phyloP scores from a whole-genome alignment of 2,797 vertebrate species.

The Lacerta bilineata region DNA sequence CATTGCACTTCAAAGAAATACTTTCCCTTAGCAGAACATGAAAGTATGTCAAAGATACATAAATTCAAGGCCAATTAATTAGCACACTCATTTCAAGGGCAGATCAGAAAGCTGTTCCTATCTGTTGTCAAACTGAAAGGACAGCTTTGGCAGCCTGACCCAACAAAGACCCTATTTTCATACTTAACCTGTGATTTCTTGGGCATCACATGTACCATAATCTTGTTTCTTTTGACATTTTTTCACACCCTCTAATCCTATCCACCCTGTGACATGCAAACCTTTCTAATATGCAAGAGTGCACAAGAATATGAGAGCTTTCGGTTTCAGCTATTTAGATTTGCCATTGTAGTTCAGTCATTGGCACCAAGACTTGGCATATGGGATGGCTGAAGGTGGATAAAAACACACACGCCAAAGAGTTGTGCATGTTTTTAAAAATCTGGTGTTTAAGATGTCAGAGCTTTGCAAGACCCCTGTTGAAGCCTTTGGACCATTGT shows the following conservation, averaged over 20 bases:
- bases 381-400: neutral
- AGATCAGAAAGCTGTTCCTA: conserved; percentile 28
- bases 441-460: neutral
- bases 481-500: neutral
- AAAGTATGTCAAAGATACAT: neutral
- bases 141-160: conserved; percentile 47
- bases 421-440: neutral
- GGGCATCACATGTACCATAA: conserved; percentile 63
- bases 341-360: neutral
- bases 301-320: neutral
- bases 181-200: conserved; percentile 54
- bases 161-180: conserved; percentile 1
- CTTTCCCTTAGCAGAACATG: neutral
- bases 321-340: conserved; percentile 24
- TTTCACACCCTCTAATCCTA: conserved; percentile 64
- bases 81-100: neutral
- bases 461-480: neutral
- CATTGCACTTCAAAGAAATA: conserved; percentile 24
- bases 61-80: conserved; percentile 8
- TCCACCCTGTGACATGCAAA: conserved; percentile 52
- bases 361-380: neutral
- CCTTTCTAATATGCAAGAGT: conserved; percentile 49
- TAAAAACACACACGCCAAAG: neutral
- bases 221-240: conserved; percentile 68
- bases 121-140: conserved; percentile 50